Base-by-base conservation (phyloP, 2,888 invertebrate genomes). In the Cancer borealis region DNA sequence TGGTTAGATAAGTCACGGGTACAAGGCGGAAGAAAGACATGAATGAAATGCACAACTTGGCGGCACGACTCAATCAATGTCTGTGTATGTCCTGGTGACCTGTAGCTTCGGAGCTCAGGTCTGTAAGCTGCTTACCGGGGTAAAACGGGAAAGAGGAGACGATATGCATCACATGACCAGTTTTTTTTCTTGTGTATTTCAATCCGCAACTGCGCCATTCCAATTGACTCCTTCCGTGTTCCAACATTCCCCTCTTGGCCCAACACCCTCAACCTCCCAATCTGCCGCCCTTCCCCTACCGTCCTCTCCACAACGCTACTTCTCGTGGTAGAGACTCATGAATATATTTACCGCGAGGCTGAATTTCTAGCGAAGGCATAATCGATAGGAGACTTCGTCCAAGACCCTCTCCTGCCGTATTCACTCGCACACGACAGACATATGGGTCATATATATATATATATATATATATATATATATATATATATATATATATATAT, bases 321-420 rank as follows among this genome's bases (percentile, higher is more conserved):
- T 30, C 79, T 26, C 6, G 30, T 79, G 79, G 10, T 79, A 79
- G 79, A 79, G 79, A 79, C 79, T 79, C 79, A 79, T 79, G 79
- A 79, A 79, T 79, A 79, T 79, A 79, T 79, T 79, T 79, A 79
- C 79, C 79, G 14, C 79, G 79, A 79, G 30, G 26, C 79, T 79
- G 79, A 26, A 30, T 30, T 30, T 30, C 79, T 30, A 79, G 79
- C 8, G 30, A 26, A 79, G 30, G 30, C 79, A 21, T 30, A 79
- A 79, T 10, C 79, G 30, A 79, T 30, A 30, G 30, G 79, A 30
- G 66, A n/a, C n/a, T 21, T 66, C 66, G n/a, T 8, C n/a, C 66
- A 66, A 12, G 30, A 30, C 79, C 30, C 21, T 30, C 12, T 14
- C 3, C 79, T 79, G 3, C 8, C 30, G 79, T 30, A 66, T n/a